Base-by-base conservation (phyloP, 2,888 invertebrate genomes). In the Dryobotodes eremita region DNA sequence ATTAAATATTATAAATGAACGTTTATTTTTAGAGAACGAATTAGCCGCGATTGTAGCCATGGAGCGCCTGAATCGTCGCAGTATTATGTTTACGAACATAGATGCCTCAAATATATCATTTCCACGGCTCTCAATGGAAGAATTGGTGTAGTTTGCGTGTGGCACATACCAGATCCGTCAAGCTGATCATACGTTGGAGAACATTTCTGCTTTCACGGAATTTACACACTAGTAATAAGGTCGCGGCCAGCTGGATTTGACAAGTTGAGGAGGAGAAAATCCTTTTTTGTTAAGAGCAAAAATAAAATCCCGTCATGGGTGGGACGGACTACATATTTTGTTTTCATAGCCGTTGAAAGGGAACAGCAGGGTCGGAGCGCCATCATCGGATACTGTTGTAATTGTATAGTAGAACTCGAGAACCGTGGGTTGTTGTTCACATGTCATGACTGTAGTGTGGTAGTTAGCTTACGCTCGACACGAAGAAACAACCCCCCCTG, bases 101-200 rank as follows among this genome's bases (percentile, higher is more conserved):
- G 55, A 55, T 57, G 55, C 15, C 36, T 55, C 70, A 57, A 70
- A 53, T 42, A 57, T 70, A 42, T 15, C 36, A 36, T 70, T 70
- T 17, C 70, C 70, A 23, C 55, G 55, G 23, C 42, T 70, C 8
- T 70, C 70, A 23, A 57, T 57, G 8, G n/a, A 70, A 57, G 70
- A 70, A 70, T 57, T 70, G 55, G 42, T 70, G 36, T 42, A 42
- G n/a, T 70, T 57, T 57, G 42, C 70, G 36, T 70, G 70, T 70
- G 70, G 70, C 55, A 57, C 55, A 57, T 57, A 70, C 10, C 70
- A 70, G 10, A 70, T 70, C n/a, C 55, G 55, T 23, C 55, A 70
- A 42, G 55, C 70, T 17, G 70, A n/a, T 70, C 57, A 70, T 70
- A 70, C 42, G 57, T 70, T 36, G 57, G 70, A 31, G 50, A 68